A percentile compares a stretch with the other conserved stretches of the same genome.
These are phyloP conservation scores for Hipposideros larvatus DNA, from an alignment of 2,797 vertebrate species.

Conservation along the genomic window DNA sequence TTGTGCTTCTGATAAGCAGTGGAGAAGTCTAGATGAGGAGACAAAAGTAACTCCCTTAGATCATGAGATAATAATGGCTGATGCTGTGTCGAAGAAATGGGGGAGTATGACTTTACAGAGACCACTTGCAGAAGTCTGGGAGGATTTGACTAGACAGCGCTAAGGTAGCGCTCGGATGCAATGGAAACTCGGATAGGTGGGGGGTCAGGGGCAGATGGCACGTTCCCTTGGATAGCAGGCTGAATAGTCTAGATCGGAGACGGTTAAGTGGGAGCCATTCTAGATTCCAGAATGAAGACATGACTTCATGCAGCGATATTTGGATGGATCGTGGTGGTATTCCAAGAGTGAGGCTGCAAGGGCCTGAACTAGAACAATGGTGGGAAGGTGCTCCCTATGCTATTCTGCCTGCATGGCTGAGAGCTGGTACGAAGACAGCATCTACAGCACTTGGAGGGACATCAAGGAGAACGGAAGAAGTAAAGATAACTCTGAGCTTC, in stretches of 20 bases:
- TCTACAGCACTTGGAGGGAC: not conserved
- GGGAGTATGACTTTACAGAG: not conserved
- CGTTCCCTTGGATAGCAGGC: constrained; percentile 48
- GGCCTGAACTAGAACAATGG: not conserved
- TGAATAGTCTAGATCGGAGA: not conserved
- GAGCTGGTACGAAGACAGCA: not conserved
- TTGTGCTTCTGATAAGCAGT: not conserved
- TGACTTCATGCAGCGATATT: not conserved
- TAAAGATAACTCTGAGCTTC: constrained; percentile 45
- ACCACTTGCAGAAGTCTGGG: constrained; percentile 38
- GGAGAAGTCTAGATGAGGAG: constrained; percentile 51
- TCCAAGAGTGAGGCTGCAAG: not conserved
- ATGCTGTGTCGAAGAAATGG: not conserved
- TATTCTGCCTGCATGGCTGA: not conserved
- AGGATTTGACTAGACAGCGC: not conserved
- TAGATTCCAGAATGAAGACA: constrained; percentile 29
- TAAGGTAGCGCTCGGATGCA: not conserved
- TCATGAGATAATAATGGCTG: not conserved
- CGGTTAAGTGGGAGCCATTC: not conserved
- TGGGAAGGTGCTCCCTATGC: not conserved
- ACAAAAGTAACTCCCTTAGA: constrained; percentile 7
- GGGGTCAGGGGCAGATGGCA: not conserved
- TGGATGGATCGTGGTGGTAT: not conserved
- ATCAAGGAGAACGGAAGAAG: not conserved
- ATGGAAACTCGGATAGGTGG: not conserved